Evolutionary conservation across 2,113 vertebrate species (phyloP), one percentile per base, ranked within the genome.

Genomic region (Cisticola juncidis): DNA sequence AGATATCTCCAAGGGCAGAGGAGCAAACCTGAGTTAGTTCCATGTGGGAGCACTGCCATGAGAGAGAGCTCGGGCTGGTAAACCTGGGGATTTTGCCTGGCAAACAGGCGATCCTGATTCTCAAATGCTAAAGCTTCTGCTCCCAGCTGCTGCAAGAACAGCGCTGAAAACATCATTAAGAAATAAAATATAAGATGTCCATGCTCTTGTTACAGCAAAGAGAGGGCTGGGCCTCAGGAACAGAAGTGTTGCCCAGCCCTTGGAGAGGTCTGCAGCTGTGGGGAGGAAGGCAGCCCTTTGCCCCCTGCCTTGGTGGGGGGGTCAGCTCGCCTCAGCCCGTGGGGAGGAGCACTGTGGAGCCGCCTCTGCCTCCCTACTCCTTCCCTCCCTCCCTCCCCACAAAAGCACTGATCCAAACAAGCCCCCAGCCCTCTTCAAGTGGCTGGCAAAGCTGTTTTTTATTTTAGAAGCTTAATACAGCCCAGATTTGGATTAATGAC

Each of bases 401-500:
- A 36, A 33, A 72, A 53, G 60, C 44, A n/a, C 73, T 68, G 9
- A 50, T 87, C 95, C 73, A 68, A 84, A 87, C 50, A 58, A 13
- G 78, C 62, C 81, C 91, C 26, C 3, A 71, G 50, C 50, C 62
- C 88, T 94, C 94, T 94, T 95, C 94, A 94, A 96, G 83, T 94
- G 96, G 94, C 85, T 94, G 54, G 64, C 51, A 94, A 90, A 92
- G 92, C 97, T 98, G 97, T 18, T 98, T 98, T 97, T 96, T 94
- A 97, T 98, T 98, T 97, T 83, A 85, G 64, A 93, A 95, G 93
- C 83, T 92, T 98, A 98, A 98, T 97, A 83, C 11, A 11, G 90
- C 80, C 95, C 97, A 97, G 96, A 73, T 96, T 94, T 90, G 85
- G 92, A 73, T 95, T 95, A 95, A 89, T 84, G 81, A 91, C 80